Evolutionary conservation across 2,888 invertebrate species (phyloP).

Genomic region (Sabellastarte sp.): DNA sequence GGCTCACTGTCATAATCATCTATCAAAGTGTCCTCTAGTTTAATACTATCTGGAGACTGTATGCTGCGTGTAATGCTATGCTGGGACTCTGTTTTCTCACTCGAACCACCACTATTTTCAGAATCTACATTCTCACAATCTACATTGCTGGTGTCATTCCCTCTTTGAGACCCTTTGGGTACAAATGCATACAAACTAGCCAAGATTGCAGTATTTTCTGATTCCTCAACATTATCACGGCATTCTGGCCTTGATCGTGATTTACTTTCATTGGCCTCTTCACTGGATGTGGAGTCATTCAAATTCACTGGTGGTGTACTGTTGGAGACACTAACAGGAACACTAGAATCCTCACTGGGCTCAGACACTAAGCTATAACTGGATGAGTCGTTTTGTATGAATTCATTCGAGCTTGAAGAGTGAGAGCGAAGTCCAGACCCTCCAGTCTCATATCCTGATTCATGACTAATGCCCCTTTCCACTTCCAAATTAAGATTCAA

Average conservation of each 20-base stretch:
- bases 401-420: not conserved
- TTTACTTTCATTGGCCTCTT: not conserved
- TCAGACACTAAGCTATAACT: not conserved
- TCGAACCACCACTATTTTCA: too few relatives aligned
- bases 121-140: too few relatives aligned
- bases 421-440: not conserved
- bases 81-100: too few relatives aligned
- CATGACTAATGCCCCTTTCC: not conserved
- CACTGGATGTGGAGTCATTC: not conserved
- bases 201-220: not conserved
- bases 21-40: not conserved
- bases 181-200: slow-evolving; percentile 10
- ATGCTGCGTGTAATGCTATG: too few relatives aligned
- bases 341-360: not conserved
- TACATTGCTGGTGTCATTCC: not conserved
- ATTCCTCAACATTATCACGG: not conserved
- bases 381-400: not conserved
- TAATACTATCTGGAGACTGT: slow-evolving; percentile 2
- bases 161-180: slow-evolving; percentile 7
- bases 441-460: not conserved
- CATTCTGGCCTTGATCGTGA: not conserved
- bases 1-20: slow-evolving; percentile 3
- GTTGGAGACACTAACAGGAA: too few relatives aligned
- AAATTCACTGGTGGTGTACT: too few relatives aligned
- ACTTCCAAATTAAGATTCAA: not conserved